phyloP scores from a whole-genome alignment of 2,797 vertebrate genomes.

The Meda fulgida region DNA sequence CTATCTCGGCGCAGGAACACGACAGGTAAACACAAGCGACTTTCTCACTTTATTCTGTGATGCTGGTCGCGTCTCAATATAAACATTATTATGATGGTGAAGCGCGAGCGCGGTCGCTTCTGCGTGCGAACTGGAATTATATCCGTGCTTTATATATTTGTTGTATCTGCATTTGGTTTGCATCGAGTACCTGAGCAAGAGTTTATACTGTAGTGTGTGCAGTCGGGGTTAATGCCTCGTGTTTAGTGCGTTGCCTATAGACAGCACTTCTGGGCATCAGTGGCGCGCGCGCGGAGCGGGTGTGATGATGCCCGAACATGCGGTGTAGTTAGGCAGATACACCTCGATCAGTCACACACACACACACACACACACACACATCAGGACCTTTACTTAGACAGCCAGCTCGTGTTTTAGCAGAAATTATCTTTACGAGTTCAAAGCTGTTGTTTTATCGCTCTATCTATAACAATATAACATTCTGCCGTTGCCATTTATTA shows the following conservation, averaged over 20 bases:
- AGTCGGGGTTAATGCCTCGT: neutral
- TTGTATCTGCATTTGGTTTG: neutral
- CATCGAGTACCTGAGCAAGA: neutral
- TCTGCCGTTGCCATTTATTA: neutral
- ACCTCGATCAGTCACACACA: neutral
- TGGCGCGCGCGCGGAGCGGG: neutral
- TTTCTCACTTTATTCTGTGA: neutral
- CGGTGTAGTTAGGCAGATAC: neutral
- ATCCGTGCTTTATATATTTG: no score
- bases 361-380: neutral
- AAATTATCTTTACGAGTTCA: neutral
- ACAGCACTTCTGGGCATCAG: neutral
- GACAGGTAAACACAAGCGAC: conserved; percentile 69
- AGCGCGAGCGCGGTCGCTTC: neutral
- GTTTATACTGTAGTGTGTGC: neutral
- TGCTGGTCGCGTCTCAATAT: neutral
- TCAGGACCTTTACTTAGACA: neutral
- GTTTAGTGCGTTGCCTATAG: neutral
- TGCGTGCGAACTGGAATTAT: neutral
- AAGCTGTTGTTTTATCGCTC: neutral
- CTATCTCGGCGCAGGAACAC: conserved; percentile 63
- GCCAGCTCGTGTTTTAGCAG: neutral
- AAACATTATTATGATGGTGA: neutral
- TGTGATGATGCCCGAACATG: neutral
- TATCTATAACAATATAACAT: neutral